phyloP scores from a whole-genome alignment of 2,113 vertebrate species.

The Gasterosteus aculeatus region DNA sequence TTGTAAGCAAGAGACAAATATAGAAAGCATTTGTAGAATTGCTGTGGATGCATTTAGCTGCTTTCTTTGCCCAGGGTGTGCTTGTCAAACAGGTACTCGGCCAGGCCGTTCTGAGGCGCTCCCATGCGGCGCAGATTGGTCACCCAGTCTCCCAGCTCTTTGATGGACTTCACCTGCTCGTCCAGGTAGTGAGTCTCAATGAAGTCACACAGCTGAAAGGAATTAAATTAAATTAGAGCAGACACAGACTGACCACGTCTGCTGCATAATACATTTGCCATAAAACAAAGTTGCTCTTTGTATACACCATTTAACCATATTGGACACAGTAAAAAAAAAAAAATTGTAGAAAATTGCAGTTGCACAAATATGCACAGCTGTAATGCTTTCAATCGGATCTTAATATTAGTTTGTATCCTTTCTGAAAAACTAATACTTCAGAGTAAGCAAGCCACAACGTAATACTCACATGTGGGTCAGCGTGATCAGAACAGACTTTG shows the following conservation, averaged over 20 bases:
- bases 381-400: not conserved
- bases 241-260: not conserved
- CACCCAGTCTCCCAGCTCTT: constrained; percentile 91
- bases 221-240: not conserved
- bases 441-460: not conserved
- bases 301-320: not conserved
- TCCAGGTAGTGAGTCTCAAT: constrained; percentile 95
- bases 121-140: constrained; percentile 95
- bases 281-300: not conserved
- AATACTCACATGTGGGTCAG: constrained; percentile 92
- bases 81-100: constrained; percentile 98
- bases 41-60: constrained; percentile 67
- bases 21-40: constrained; percentile 9
- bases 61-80: constrained; percentile 88
- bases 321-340: not conserved
- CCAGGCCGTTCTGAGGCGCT: constrained; percentile 91
- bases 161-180: constrained; percentile 96
- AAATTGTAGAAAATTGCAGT: not conserved
- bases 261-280: not conserved
- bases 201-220: constrained; percentile 91
- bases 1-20: constrained; percentile 44
- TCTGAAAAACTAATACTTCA: not conserved
- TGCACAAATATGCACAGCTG: not conserved
- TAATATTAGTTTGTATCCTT: too few relatives aligned
- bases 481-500: constrained; percentile 90